These are phyloP conservation scores for Aphelinus atriplicis DNA, from an alignment of 1,140 invertebrate genomes.

Conservation along the genomic window DNA sequence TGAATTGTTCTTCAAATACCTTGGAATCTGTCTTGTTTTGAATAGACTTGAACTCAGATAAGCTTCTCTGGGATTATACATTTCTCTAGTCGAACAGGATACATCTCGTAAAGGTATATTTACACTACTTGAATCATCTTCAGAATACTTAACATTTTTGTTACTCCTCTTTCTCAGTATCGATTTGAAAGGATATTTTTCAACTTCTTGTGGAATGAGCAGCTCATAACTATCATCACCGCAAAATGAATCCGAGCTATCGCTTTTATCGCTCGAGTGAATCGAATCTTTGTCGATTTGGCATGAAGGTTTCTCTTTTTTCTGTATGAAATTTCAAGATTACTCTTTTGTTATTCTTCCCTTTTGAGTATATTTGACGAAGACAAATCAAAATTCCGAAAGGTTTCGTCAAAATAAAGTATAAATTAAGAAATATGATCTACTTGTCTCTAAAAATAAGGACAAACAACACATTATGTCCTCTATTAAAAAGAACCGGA, in stretches of 20 bases:
- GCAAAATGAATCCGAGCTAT: background rate
- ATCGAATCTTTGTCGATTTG: conserved; percentile 21
- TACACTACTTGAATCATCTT: too few species aligned
- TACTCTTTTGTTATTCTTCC: conserved; percentile 15
- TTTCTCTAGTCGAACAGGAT: too few species aligned
- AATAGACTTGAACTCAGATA: background rate
- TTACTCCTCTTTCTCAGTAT: conserved; percentile 10
- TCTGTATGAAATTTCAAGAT: conserved; percentile 19
- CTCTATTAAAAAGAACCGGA: too few species aligned
- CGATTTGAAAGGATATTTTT: background rate
- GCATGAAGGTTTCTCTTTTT: conserved; percentile 7
- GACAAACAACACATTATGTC: too few species aligned
- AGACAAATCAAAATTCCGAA: too few species aligned
- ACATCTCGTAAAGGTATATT: too few species aligned
- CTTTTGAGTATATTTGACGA: too few species aligned
- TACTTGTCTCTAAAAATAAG: too few species aligned
- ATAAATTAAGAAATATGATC: background rate
- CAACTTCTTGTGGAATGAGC: background rate
- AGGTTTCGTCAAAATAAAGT: background rate
- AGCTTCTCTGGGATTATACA: too few species aligned
- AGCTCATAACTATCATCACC: background rate
- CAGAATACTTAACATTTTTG: too few species aligned
- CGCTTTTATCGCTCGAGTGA: background rate
- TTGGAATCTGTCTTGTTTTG: conserved; percentile 5
- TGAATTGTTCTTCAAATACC: conserved; percentile 1